A percentile compares a stretch with the other conserved stretches of the same genome.
Conservation (phyloP, 2,113 vertebrate genomes). For the Leiothrix lutea region DNA sequence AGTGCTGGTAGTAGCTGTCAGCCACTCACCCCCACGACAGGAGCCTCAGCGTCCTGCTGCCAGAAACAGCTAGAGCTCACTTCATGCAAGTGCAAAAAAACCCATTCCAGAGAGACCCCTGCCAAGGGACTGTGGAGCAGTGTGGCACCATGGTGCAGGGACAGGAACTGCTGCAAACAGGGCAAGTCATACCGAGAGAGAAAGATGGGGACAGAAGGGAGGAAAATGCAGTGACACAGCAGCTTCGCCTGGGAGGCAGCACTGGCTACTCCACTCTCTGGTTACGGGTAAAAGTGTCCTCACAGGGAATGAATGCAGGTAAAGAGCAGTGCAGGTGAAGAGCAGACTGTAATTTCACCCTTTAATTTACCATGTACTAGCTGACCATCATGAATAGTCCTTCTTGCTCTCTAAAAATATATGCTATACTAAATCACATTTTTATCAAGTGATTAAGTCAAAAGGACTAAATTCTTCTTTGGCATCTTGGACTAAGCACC, state of each 20-base stretch:
- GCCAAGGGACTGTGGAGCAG: background rate
- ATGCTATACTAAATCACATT: background rate
- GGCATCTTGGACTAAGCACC: background rate
- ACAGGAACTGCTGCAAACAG: fast-evolving
- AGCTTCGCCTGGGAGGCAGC: background rate
- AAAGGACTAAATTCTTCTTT: background rate
- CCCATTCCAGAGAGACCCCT: fast-evolving
- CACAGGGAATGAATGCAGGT: background rate
- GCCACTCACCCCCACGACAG: fast-evolving
- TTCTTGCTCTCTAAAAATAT: background rate
- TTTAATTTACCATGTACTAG: background rate
- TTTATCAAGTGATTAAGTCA: background rate
- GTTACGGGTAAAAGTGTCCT: background rate
- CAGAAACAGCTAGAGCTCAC: background rate
- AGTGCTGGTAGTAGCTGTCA: background rate
- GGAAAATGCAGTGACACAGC: background rate
- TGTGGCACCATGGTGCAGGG: fast-evolving
- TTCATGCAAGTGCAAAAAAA: background rate
- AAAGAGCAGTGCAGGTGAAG: background rate
- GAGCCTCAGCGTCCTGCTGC: background rate
- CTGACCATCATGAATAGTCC: background rate
- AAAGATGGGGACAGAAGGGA: background rate
- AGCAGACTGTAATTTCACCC: background rate
- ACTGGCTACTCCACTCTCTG: background rate
- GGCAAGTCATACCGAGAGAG: fast-evolving